Evolutionary conservation across 2,797 vertebrate species (phyloP).

Genomic region (Hemibagrus guttatus): DNA sequence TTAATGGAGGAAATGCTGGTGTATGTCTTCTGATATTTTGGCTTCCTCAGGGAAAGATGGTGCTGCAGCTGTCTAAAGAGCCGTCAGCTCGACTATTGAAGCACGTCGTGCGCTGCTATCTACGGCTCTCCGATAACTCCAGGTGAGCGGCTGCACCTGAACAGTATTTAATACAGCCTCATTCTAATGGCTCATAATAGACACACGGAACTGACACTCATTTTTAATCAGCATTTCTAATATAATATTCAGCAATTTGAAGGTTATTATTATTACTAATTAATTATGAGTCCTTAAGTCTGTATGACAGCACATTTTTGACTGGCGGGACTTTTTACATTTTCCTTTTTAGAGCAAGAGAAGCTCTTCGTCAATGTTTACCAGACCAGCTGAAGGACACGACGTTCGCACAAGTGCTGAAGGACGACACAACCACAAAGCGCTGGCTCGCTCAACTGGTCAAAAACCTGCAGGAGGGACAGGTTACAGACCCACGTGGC

Average conservation of each 20-base stretch:
- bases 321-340: background rate
- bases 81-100: slow-evolving; percentile 94
- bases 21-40: slow-evolving; percentile 20
- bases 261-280: background rate
- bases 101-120: slow-evolving; percentile 96
- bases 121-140: slow-evolving; percentile 97
- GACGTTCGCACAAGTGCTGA: slow-evolving; percentile 96
- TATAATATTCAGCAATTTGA: background rate
- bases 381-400: slow-evolving; percentile 98
- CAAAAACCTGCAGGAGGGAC: slow-evolving; percentile 97
- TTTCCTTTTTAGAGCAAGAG: slow-evolving; percentile 82
- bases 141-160: slow-evolving; percentile 75
- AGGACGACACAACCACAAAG: slow-evolving; percentile 98
- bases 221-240: background rate
- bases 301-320: background rate
- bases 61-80: slow-evolving; percentile 96
- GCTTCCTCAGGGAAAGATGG: slow-evolving; percentile 90
- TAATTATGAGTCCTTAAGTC: background rate
- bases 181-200: background rate
- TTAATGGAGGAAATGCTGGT: background rate
- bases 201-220: background rate
- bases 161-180: no score
- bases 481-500: slow-evolving; percentile 92
- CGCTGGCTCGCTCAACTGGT: slow-evolving; percentile 97
- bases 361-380: slow-evolving; percentile 96